A percentile compares a stretch with the other conserved stretches of the same genome.
These are phyloP conservation scores for Prenolepis imparis DNA, from an alignment of 2,888 invertebrate species.

Conservation along the genomic window DNA sequence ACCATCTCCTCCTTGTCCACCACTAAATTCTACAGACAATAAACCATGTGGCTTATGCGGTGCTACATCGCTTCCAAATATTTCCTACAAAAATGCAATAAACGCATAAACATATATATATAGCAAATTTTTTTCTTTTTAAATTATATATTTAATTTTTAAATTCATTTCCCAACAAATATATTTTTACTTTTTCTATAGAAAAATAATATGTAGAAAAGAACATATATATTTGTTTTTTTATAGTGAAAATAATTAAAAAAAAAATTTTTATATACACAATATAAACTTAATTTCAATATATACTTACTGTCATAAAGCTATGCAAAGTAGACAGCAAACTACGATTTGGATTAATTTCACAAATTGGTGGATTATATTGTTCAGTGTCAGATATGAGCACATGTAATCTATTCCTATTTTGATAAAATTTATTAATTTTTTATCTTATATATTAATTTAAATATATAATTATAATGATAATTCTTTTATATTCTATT, in stretches of 20 bases:
- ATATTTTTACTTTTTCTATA: neutral
- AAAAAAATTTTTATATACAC: neutral
- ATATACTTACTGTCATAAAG: conserved; percentile 91
- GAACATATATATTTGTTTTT: neutral
- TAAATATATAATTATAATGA: conserved; percentile 25
- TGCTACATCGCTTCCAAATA: conserved; percentile 95
- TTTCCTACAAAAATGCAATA: conserved; percentile 87
- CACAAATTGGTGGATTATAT: conserved; percentile 95
- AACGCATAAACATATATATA: conserved; percentile 2
- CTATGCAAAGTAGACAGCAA: conserved; percentile 94
- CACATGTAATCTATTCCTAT: conserved; percentile 93
- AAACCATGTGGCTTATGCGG: conserved; percentile 94
- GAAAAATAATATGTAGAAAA: neutral
- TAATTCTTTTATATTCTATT: conserved; percentile 26
- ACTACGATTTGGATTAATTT: conserved; percentile 95
- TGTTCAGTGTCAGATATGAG: conserved; percentile 94
- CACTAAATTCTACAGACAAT: conserved; percentile 91
- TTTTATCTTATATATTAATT: neutral
- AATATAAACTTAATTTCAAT: neutral
- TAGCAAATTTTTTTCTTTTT: conserved; percentile 4
- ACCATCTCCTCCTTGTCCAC: conserved; percentile 90
- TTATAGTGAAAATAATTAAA: neutral
- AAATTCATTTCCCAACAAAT: neutral
- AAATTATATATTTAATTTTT: neutral
- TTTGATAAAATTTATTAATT: conserved; percentile 65